Base-by-base conservation (phyloP, 1,140 invertebrate species). In the Rhagoletis zephyria region DNA sequence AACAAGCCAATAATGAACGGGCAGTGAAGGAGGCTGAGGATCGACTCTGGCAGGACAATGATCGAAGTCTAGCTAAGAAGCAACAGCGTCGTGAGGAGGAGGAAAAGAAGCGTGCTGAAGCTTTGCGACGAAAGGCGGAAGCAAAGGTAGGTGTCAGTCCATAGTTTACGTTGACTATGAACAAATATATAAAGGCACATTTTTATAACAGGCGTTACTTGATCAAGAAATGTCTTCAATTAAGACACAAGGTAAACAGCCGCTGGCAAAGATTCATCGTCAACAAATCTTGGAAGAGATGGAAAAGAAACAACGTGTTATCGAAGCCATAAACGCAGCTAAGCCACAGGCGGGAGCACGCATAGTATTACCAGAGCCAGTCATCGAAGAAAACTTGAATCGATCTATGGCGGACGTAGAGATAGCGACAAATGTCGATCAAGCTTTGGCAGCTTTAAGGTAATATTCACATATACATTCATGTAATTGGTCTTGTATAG, bases 381-480 rank as follows among this genome's bases (percentile, higher is more conserved):
- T 96, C 1, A 92, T 99, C 0, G 96, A 96, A 92, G 98, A 99
- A 93, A 99, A 99, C 95, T 93, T 99, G 0, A 99, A 99, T 93
- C 94, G 97, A 91, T 90, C 98, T n/a, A 93, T 95, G 89, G 93
- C 96, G 60, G 97, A 98, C 89, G 97, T 96, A 10, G 96, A 97
- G 91, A 96, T 97, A 89, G 99, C 98, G 12, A 95, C 97, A 89
- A 96, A 95, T 90, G 95, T 99, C 88, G 97, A 98, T 88, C 97
- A 99, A 93, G 98, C 98, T 88, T 95, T 99, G 88, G 94, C 95
- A 70, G 94, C 98, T 90, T 94, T 99, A 51, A 97, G 95, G 97
- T 98, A 93, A 87, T 45, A 16, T 81, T 10, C 56, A n/a, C 3
- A 16, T 81, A 30, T 81, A n/a, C 3, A 81, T 3, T 59, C 4